Conservation (phyloP, 2,113 vertebrate species). For the Tor tambroides region DNA sequence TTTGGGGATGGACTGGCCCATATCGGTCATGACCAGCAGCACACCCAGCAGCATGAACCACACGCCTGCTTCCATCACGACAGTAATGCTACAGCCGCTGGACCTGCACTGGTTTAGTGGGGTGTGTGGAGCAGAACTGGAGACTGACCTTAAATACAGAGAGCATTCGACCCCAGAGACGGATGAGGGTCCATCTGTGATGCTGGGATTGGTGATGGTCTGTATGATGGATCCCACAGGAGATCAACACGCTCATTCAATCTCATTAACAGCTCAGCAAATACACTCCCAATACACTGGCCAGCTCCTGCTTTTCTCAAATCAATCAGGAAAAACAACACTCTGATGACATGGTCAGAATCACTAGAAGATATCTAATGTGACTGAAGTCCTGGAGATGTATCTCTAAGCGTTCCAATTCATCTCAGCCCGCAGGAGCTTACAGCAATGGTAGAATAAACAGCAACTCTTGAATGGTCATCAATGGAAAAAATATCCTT, state of each 20-base stretch:
- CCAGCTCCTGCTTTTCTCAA: background rate
- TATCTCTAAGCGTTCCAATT: no score
- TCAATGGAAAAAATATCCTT: background rate
- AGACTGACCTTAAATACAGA: background rate
- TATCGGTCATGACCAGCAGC: constrained; percentile 69
- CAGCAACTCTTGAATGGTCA: background rate
- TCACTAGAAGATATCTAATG: background rate
- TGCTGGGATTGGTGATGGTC: background rate
- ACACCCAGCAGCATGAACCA: constrained; percentile 70
- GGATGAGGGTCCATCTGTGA: background rate
- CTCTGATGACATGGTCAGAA: background rate
- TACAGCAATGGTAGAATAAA: background rate
- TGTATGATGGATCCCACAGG: constrained; percentile 14
- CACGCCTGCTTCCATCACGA: constrained; percentile 65
- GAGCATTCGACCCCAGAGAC: background rate
- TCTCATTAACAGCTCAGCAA: background rate
- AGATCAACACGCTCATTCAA: background rate
- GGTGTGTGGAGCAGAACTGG: background rate
- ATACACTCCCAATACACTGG: background rate
- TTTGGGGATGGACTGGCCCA: constrained; percentile 67
- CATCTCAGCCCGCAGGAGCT: background rate
- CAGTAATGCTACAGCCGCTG: background rate
- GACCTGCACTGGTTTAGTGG: background rate
- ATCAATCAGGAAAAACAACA: background rate
- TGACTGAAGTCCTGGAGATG: no score